Evolutionary conservation across 2,888 invertebrate species (phyloP), one percentile per base, ranked within the genome.

Genomic region (Rotaria socialis): DNA sequence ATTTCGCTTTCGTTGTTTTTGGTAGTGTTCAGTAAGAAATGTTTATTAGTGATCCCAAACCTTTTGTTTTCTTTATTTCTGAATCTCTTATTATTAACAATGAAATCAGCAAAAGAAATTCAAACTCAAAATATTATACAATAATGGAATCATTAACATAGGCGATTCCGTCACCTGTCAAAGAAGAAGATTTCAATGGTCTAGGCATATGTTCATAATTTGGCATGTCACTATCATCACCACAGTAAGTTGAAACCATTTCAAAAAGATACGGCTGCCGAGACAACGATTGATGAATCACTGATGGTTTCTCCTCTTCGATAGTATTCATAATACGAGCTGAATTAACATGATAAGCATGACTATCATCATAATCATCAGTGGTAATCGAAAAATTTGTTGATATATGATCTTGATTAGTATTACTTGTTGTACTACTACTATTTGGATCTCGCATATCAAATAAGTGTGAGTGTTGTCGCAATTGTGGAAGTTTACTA

Each of bases 161-260:
- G 47, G 80, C 80, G 24, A 80, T 80, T 8, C 80, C 80, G n/a
- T 80, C n/a, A 5, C 80, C 80, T 14, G 11, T 43, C 10, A 47
- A 47, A 24, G n/a, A 8, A 35, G 35, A 67, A 14, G 16, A 5
- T 47, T 43, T 80, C 1, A 41, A 80, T n/a, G 43, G 80, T n/a
- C 19, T 80, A n/a, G 47, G 47, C 24, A n/a, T n/a, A 14, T 80
- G 47, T 43, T 80, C 47, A 24, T 47, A 80, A 47, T 47, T 47
- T 24, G 80, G 47, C 47, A 47, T 80, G 35, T 80, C 80, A 80
- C 80, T 80, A n/a, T 80, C 80, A 80, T 80, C 80, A 47, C 80
- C 80, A 80, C 80, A 47, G 47, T 14, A 41, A 5, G 80, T 80
- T n/a, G 80, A 80, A 47, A 80, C 80, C 47, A 47, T 80, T 47